Evolutionary conservation across 30 jellyfish, hydroid and myxozoan genomes (phyloP), one percentile per base, ranked within the genome.

Genomic region (Hydra vulgaris): DNA sequence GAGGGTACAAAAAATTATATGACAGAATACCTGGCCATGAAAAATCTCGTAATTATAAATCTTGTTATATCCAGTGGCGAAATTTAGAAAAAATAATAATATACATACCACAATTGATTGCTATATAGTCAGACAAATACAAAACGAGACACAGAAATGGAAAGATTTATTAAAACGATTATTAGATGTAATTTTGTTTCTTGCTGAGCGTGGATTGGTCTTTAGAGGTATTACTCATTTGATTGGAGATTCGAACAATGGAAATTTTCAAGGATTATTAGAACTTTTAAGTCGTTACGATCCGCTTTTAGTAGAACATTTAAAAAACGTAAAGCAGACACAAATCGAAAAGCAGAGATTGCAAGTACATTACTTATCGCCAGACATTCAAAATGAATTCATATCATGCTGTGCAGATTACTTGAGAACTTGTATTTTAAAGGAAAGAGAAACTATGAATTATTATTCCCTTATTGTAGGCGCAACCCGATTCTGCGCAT

Each of bases 181-280:
- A 53, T 19, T 82, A 53, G 86, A 18, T 54, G 88, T 73, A 18
- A 82, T 66, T 74, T 79, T 82, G 80, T 82, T 82, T 22, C 80
- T 73, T 82, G 84, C 84, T 54, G 83, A 74, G 70, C 67, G 89
- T 18, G 85, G 84, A 18, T 87, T 84, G 53, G 83, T 78, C 71
- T 76, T 84, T 84, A 86, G 84, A 21, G 88, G 88, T 70, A 71
- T 82, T 17, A 76, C 93, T 23, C 88, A 67, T 69, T 55, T 77
- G 56, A 82, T 82, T 73, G 84, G 84, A 25, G 89, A 82, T 73
- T 19, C 68, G 70, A 83, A 82, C 84, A 82, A 73, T 73, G 84
- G 78, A 66, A 76, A 77, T 77, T 84, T 77, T 26, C 78, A 40
- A 25, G 89, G 89, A 15, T 79, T 82, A 66, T 66, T 55, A 25